Base-by-base conservation (phyloP, 2,113 vertebrate genomes). In the Leptobrachium leishanense region DNA sequence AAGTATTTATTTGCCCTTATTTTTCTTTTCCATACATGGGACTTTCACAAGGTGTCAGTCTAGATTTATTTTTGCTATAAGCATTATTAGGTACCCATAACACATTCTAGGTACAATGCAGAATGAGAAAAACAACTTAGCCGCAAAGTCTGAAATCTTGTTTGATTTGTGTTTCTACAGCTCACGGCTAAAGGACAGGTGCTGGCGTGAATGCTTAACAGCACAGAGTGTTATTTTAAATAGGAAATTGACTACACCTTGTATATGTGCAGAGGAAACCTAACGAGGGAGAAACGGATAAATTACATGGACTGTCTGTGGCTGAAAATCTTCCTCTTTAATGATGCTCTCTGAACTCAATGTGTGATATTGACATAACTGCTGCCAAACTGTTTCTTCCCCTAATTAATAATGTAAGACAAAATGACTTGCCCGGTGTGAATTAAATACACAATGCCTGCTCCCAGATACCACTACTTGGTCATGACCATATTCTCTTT, bases 101-200 rank as follows among this genome's bases (percentile, higher is more conserved):
- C 40, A 67, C 64, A 68, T 76, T 76, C 75, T 43, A 67, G 63
- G 44, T 76, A 40, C 63, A 43, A 46, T 50, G 15, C 46, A 46
- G 50, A 67, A 67, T 31, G 44, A 55, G 75, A 63, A 85, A 84
- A 87, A 55, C 57, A 69, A 63, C 5, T 81, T 54, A 79, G 75
- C 7, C 13, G 74, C 39, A 69, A 42, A 59, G 83, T 15, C 74
- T 62, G 40, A 86, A 84, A 78, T 9, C 5, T 66, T 82, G 55
- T 44, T 82, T 77, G 72, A 70, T 84, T 76, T 64, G 2, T 74
- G 42, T 76, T 82, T 57, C 2, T 31, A 63, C 73, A 40, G 66
- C 46, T 82, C 44, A 15, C 62, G 65, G 39, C 76, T 82, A 73
- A 79, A 75, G 68, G 11, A 1, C 44, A 68, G 82, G 84, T 85